A percentile compares a stretch with the other conserved stretches of the same genome.
These are phyloP conservation scores for Siphonodentalium dalli DNA, from an alignment of 2,888 invertebrate genomes.

Conservation along the genomic window DNA sequence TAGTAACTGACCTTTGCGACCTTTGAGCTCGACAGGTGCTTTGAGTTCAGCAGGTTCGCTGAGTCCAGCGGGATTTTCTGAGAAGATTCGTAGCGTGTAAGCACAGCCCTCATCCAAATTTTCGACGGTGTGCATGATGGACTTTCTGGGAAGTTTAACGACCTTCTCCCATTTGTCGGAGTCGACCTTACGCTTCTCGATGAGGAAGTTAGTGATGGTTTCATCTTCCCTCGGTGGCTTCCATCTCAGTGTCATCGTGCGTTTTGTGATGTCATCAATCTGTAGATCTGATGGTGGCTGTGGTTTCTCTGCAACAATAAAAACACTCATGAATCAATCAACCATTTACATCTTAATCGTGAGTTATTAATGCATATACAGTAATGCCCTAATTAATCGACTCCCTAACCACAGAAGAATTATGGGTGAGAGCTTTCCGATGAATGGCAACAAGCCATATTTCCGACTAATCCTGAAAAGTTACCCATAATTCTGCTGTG, in stretches of 20 bases:
- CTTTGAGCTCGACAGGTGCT: slow-evolving; percentile 50
- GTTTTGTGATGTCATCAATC: slow-evolving; percentile 51
- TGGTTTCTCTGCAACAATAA: slow-evolving; percentile 42
- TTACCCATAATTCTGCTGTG: no score
- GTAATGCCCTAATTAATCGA: no score
- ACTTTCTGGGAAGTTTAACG: slow-evolving; percentile 42
- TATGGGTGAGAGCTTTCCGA: no score
- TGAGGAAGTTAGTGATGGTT: slow-evolving; percentile 57
- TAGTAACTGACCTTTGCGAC: slow-evolving; percentile 47
- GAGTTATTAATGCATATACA: no score
- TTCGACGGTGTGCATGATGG: slow-evolving; percentile 41
- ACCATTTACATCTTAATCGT: no score
- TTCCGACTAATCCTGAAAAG: no score
- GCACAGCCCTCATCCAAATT: slow-evolving; percentile 61
- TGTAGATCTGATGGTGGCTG: slow-evolving; percentile 49
- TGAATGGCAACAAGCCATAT: no score
- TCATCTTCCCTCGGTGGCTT: slow-evolving; percentile 58
- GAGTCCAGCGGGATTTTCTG: slow-evolving; percentile 72
- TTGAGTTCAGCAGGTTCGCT: slow-evolving; percentile 54
- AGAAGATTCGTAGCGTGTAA: slow-evolving; percentile 86
- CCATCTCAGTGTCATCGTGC: slow-evolving; percentile 56
- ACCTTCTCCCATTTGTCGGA: slow-evolving; percentile 76
- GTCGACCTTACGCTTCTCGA: slow-evolving; percentile 70
- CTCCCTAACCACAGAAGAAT: no score
- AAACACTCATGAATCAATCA: neutral